phyloP scores from a whole-genome alignment of 2,888 invertebrate species.

The Siphlonurus alternatus region DNA sequence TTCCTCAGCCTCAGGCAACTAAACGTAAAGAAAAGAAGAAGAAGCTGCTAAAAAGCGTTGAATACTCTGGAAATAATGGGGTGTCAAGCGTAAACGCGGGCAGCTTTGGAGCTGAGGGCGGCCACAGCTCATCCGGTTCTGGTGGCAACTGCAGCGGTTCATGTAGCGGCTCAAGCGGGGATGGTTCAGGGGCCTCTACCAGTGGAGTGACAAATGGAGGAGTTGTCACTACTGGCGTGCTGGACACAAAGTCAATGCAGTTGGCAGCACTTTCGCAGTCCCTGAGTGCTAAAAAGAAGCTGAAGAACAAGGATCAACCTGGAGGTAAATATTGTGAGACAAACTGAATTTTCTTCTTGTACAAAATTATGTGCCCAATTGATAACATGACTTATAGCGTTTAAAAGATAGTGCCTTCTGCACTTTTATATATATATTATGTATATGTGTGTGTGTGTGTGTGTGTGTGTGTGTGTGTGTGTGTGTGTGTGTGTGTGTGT shows the following conservation, averaged over 20 bases:
- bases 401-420: no score
- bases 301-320: conserved; percentile 15
- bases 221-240: conserved; percentile 1
- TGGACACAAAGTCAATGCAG: conserved; percentile 18
- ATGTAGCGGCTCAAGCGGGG: background rate
- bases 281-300: conserved; percentile 18
- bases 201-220: background rate
- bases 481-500: no score
- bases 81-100: background rate
- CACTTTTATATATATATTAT: no score
- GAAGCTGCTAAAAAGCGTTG: conserved; percentile 5
- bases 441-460: no score
- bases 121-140: background rate
- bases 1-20: conserved; percentile 26
- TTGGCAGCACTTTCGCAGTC: conserved; percentile 20
- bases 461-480: no score
- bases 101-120: background rate
- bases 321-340: background rate
- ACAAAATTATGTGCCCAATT: no score
- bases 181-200: background rate
- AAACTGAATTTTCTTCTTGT: no score
- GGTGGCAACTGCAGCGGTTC: background rate
- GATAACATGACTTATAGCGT: no score
- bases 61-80: background rate
- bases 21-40: conserved; percentile 25